Base-by-base conservation (phyloP, 2,888 invertebrate species). In the Drosophila mulleri region DNA sequence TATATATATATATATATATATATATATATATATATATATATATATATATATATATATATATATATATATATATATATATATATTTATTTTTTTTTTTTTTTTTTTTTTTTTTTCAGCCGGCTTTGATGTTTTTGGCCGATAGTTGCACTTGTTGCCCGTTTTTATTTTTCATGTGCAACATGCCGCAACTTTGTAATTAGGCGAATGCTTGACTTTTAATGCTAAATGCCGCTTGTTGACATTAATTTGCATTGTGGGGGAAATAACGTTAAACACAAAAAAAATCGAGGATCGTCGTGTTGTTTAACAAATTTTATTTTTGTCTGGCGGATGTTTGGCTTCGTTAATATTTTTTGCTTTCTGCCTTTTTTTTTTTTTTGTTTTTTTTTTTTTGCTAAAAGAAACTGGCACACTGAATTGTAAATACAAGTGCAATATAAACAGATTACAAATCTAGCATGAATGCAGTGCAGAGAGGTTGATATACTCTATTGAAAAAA, bases 281-380 rank as follows among this genome's bases (percentile, higher is more conserved):
- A 26, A 11, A 20, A 29, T 41, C 39, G 32, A 60, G 58, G 12
- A 58, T 48, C 60, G 42, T 48, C 59, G 42, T 59, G 50, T 29
- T 64, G 67, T 65, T 61, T 42, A 72, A 64, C 67, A 67, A 76
- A 71, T 77, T 64, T 59, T 62, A 59, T 72, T 67, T 72, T 18
- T 53, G 50, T 57, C 53, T 48, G 67, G 42, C 82, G 79, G 82
- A 86, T 86, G 84, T 78, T 83, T 86, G 87, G 84, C 82, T 81
- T 83, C 70, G 60, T 50, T 50, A 32, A 48, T 8, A n/a, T 48
- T 48, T 26, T 72, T 83, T 26, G 70, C 80, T 75, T 62, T 39
- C 26, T 7, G 26, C 26, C 41, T 26, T 45, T 12, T 35, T 35
- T 39, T n/a, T 47, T 14, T 41, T 35, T 41, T 18, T 42, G n/a